Conservation (phyloP, 1,140 invertebrate species). For the Lithobius niger region DNA sequence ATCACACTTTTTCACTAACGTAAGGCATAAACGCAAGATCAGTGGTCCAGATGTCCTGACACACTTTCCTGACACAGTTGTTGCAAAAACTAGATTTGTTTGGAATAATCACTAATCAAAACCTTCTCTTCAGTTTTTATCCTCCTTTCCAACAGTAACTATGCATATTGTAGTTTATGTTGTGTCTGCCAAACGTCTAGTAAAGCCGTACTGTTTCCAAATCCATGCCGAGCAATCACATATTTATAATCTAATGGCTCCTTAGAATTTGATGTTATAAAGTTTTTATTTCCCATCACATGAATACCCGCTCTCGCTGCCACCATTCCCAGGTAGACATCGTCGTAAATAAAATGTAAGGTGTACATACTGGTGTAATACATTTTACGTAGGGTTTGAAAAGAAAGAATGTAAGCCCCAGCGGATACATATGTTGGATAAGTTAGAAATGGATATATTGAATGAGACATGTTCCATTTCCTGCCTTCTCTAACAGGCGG, state of each 20-base stretch:
- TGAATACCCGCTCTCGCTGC: constrained; percentile 65
- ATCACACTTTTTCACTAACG: too few species aligned
- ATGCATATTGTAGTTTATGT: too few species aligned
- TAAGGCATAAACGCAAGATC: too few species aligned
- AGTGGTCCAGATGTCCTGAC: too few species aligned
- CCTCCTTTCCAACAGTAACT: too few species aligned
- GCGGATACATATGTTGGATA: constrained; percentile 86
- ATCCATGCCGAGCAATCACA: constrained; percentile 75
- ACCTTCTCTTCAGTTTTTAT: too few species aligned
- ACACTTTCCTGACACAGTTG: too few species aligned
- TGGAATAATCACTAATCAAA: too few species aligned
- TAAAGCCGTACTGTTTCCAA: constrained; percentile 53
- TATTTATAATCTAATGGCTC: constrained; percentile 50
- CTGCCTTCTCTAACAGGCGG: constrained; percentile 47
- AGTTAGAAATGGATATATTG: constrained; percentile 71
- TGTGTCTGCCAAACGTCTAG: constrained; percentile 59
- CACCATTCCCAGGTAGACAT: constrained; percentile 68
- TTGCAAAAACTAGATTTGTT: too few species aligned
- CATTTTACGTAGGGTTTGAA: constrained; percentile 51
- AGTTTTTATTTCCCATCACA: constrained; percentile 69
- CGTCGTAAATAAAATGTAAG: constrained; percentile 74
- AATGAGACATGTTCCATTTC: constrained; percentile 73
- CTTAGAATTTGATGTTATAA: constrained; percentile 63
- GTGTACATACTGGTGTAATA: constrained; percentile 65
- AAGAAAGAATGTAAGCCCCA: constrained; percentile 67